These are phyloP conservation scores for Oreochromis tanganicae DNA, from an alignment of 2,113 vertebrate genomes.

Conservation along the genomic window DNA sequence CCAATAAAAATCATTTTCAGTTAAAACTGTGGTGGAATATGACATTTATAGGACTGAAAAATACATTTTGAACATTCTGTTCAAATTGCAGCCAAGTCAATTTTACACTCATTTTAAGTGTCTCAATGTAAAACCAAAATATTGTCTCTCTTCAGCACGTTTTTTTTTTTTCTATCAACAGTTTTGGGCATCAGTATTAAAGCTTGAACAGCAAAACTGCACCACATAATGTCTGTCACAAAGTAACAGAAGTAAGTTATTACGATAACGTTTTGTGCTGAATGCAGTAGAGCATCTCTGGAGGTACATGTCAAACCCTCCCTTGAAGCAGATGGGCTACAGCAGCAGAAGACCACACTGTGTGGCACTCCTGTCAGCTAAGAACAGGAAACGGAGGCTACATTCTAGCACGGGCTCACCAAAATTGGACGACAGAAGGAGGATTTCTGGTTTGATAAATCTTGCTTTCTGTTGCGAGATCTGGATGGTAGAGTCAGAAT, in stretches of 20 bases:
- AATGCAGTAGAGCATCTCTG: not conserved
- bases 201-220: not conserved
- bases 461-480: not conserved
- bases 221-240: not conserved
- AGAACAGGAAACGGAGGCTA: not conserved
- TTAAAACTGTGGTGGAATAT: not conserved
- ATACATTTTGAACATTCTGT: not conserved
- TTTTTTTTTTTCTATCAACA: not conserved
- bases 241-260: not conserved
- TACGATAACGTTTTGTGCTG: not conserved
- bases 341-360: not conserved
- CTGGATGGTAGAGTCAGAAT: not conserved
- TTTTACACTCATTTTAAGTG: not conserved
- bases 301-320: not conserved
- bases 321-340: not conserved
- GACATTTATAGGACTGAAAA: not conserved
- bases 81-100: not conserved
- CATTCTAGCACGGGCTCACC: not conserved
- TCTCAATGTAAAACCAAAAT: not conserved
- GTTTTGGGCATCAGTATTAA: not conserved
- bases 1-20: conserved; percentile 16
- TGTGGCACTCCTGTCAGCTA: not conserved
- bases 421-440: not conserved
- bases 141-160: not conserved
- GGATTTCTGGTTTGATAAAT: not conserved